Evolutionary conservation across 2,113 vertebrate genomes (phyloP).

Genomic region (Microtus richardsoni): DNA sequence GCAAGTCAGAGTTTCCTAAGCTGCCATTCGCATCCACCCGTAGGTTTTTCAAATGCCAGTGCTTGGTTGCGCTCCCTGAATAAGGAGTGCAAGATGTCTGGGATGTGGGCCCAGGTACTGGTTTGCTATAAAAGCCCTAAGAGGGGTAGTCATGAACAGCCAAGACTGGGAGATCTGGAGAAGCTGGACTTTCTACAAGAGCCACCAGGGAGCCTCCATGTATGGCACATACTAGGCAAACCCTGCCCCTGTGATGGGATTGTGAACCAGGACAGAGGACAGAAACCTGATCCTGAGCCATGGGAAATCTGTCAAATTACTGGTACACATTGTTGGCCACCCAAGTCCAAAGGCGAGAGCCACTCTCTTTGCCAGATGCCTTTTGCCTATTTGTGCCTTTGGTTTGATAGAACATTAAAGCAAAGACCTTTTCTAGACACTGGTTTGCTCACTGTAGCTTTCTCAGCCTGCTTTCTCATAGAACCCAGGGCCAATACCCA

Average conservation of each 20-base stretch:
- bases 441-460: not conserved
- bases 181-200: not conserved
- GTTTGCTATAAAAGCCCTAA: slow-evolving; percentile 19
- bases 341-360: not conserved
- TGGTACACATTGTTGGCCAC: not conserved
- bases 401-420: slow-evolving; percentile 30
- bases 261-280: not conserved
- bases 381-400: not conserved
- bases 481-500: not conserved
- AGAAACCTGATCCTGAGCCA: not conserved
- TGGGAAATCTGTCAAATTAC: not conserved
- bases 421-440: not conserved
- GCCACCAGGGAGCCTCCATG: not conserved
- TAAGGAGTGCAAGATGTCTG: not conserved
- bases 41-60: slow-evolving; percentile 45
- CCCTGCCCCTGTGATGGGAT: not conserved
- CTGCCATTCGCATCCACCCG: not conserved
- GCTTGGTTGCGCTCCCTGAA: not conserved
- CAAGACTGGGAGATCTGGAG: not conserved
- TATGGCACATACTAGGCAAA: not conserved
- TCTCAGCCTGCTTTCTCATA: not conserved
- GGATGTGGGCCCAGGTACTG: not conserved
- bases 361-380: not conserved
- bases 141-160: not conserved
- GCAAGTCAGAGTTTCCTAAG: slow-evolving; percentile 48